Evolutionary conservation across 2,797 vertebrate species (phyloP).

Genomic region (Poecilia picta): DNA sequence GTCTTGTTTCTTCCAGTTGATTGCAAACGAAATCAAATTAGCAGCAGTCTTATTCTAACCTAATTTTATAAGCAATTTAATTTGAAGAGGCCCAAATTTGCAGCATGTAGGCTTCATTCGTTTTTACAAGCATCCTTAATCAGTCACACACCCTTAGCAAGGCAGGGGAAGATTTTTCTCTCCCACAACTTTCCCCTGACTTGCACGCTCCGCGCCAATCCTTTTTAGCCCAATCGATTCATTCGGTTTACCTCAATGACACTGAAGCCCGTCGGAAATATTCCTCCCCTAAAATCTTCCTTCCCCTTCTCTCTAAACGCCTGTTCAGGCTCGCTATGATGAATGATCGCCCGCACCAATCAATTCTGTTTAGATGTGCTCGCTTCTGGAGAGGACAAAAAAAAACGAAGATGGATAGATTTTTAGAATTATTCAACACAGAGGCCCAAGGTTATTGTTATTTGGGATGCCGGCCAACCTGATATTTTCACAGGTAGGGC

Average conservation of each 20-base stretch:
- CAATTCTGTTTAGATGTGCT: conserved; percentile 74
- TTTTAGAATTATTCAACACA: conserved; percentile 46
- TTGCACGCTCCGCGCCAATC: not conserved
- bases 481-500: conserved; percentile 32
- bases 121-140: conserved; percentile 27
- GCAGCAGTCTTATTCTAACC: conserved; percentile 31
- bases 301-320: conserved; percentile 39
- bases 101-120: conserved; percentile 19
- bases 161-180: not conserved
- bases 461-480: conserved; percentile 48
- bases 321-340: conserved; percentile 49
- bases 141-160: not conserved
- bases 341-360: conserved; percentile 59
- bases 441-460: conserved; percentile 63
- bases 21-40: conserved; percentile 57
- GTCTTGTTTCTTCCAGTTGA: conserved; percentile 41
- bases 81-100: conserved; percentile 48
- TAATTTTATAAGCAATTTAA: conserved; percentile 51
- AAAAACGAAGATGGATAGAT: conserved; percentile 53
- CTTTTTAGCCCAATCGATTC: conserved; percentile 40
- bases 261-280: conserved; percentile 37
- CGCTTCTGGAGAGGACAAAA: conserved; percentile 48
- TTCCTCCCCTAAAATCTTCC: conserved; percentile 54
- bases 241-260: conserved; percentile 50
- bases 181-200: not conserved